Conservation (phyloP, 2,888 invertebrate genomes). For the Phorcus lineatus region DNA sequence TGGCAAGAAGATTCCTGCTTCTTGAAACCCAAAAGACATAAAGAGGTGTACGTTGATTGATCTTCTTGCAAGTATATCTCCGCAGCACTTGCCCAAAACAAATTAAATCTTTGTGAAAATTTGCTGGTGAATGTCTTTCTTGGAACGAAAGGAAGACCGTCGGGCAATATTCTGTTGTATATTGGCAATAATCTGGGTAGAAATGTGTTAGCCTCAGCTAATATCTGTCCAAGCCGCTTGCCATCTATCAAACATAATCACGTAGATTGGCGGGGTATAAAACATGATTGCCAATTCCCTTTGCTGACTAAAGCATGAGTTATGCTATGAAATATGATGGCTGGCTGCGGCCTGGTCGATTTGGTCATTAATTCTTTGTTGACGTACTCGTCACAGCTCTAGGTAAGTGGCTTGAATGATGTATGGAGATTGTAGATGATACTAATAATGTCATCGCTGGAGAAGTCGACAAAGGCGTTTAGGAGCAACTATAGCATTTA, state of each 20-base stretch:
- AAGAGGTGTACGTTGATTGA: not conserved
- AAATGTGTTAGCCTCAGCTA: not conserved
- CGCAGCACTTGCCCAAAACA: not conserved
- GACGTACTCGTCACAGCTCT: conserved; percentile 1
- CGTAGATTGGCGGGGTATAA: conserved; percentile 19
- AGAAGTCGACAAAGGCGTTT: too few species aligned
- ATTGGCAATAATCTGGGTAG: not conserved
- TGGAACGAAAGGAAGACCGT: not conserved
- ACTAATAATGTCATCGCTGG: too few species aligned
- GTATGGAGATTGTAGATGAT: conserved; percentile 10
- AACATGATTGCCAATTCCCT: conserved; percentile 16
- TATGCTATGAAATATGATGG: conserved; percentile 9
- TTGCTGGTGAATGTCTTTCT: not conserved
- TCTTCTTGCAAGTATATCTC: not conserved
- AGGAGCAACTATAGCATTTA: too few species aligned
- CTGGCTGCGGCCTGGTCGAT: not conserved
- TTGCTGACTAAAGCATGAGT: not conserved
- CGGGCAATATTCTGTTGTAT: not conserved
- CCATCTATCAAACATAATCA: conserved; percentile 17
- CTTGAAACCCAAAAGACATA: not conserved
- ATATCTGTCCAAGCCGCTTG: not conserved
- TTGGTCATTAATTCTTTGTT: not conserved
- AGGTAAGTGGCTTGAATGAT: not conserved
- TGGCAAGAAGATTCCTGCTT: conserved; percentile 14
- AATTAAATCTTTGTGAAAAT: conserved; percentile 11